Percentiles rank a stretch among this genome's conserved stretches.
Evolutionary conservation across 2,797 vertebrate genomes (phyloP).

Genomic region (Nannoperca obscura): DNA sequence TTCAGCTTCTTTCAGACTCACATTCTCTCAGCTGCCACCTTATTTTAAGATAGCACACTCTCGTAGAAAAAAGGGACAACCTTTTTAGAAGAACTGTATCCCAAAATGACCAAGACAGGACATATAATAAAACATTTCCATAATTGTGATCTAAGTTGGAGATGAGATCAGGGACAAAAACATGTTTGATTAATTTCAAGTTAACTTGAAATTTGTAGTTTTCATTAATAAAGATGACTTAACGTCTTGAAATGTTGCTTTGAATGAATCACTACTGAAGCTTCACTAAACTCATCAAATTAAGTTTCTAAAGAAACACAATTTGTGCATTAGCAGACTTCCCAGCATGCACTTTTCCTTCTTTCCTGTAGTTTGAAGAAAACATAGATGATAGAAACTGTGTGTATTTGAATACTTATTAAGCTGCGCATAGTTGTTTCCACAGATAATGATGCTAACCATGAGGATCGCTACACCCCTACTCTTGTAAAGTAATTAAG

Average conservation of each 20-base stretch:
- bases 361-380: too few species aligned
- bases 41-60: slow-evolving; percentile 21
- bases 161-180: neutral
- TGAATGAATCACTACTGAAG: too few species aligned
- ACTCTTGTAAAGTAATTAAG: neutral
- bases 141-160: neutral
- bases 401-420: neutral
- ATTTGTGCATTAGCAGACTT: too few species aligned
- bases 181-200: neutral
- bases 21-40: slow-evolving; percentile 28
- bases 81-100: neutral
- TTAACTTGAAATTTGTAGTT: neutral
- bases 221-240: neutral
- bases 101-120: neutral
- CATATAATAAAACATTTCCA: neutral
- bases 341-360: too few species aligned
- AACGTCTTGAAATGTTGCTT: too few species aligned
- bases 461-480: neutral
- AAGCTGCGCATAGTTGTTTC: neutral
- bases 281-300: neutral
- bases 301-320: neutral
- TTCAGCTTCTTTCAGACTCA: slow-evolving; percentile 37
- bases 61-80: neutral
- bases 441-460: neutral
- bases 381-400: neutral